Evolutionary conservation across 2,113 vertebrate species (phyloP), one percentile per base, ranked within the genome.

Genomic region (Mesitornis unicolor): DNA sequence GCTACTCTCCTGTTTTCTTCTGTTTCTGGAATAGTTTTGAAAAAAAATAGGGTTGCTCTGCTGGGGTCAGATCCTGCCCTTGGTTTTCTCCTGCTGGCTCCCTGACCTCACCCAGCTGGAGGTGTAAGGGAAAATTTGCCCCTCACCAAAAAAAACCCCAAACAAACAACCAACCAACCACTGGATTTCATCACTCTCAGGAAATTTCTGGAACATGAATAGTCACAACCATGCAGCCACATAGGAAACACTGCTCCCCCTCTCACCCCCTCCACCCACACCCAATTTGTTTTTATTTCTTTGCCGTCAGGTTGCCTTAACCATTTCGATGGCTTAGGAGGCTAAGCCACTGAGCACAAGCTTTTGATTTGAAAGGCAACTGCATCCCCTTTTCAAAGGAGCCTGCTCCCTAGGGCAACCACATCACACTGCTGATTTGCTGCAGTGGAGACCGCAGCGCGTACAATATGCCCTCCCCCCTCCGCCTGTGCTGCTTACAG

Each of bases 371-470:
- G 97, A 94, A 97, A 95, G 60, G 97, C 83, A 87, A 90, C 96
- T 10, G 97, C 97, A 96, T 95, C 96, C 96, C 93, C 51, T 81
- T 97, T 96, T 97, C 77, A 94, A 97, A 89, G 96, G 97, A 98
- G 97, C 92, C 96, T 89, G 95, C 92, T 97, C 95, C 97, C 96
- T 93, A 77, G 91, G 95, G 95, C 97, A 96, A 89, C 90, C 97
- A 87, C 96, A 98, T 98, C 98, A 95, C 98, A 84, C 95, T 95
- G 98, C 98, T 98, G 98, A 98, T 98, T 99, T 98, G 98, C 98
- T 99, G 98, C 99, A 97, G 98, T 98, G 98, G 97, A 96, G 97
- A 98, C 98, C 98, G 98, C 98, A 98, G 98, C 98, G 98, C 98
- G 98, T 98, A 98, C 97, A 90, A 78, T 96, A 97, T 96, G 96